Evolutionary conservation across 35 echinoderm and acorn worm species (phyloP), one percentile per base, ranked within the genome.

Genomic region (Heliocidaris erythrogramma): DNA sequence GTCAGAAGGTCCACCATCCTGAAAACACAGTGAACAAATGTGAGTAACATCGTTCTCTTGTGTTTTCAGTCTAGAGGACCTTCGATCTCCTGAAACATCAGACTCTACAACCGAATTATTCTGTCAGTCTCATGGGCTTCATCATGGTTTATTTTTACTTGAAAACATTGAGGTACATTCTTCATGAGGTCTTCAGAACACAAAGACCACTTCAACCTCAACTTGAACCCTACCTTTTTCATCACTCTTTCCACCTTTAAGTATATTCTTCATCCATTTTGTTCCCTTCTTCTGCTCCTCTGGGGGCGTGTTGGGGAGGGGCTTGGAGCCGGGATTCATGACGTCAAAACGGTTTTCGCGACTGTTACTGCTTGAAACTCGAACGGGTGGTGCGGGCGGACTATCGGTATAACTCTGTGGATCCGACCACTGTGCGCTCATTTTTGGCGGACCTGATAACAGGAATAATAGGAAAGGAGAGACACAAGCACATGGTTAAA

Each of bases 351-450:
- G 60, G 60, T 69, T 9, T 27, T 94, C 95, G n/a, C 90, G 85
- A 17, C 90, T 84, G 9, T 86, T 94, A 16, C 91, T 97, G 35
- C 97, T 97, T 48, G 97, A 94, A 92, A 95, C 91, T 30, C 97
- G 95, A 56, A 97, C 69, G 21, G 97, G 97, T 47, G 97, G 97
- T 48, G 97, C 97, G 27, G 96, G 96, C 16, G 96, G 96, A 71
- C 78, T 95, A 69, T 97, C 97, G 47, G 47, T 49, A 59, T 92
- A 93, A 71, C 78, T 95, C 50, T 97, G 94, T 32, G 47, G 50
- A 59, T 92, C 91, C 29, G 91, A 92, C 91, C 91, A 92, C 87
- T 42, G 31, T 47, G 87, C 12, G 87, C 87, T 89, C 47, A 52
- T 92, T 59, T 92, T 92, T 48, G 91, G 91, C 48, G 91, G 91